Evolutionary conservation across 92 coral and sea anemone genomes (phyloP), one percentile per base, ranked within the genome.

Genomic region (Paramuricea clavata): DNA sequence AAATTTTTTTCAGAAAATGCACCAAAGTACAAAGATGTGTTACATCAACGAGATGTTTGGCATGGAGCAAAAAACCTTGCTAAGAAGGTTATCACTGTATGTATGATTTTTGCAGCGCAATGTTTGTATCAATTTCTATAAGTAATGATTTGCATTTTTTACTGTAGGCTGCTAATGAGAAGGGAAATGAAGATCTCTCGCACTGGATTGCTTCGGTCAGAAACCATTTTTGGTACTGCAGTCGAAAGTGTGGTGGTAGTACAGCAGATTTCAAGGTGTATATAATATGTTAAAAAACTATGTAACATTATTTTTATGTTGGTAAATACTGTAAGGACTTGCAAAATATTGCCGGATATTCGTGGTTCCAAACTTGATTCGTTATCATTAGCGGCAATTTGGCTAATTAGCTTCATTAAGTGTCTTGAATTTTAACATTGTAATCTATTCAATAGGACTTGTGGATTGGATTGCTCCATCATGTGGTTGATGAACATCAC

Each of bases 391-490:
- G n/a, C n/a, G 56, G 28, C 49, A 43, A 36, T 27, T 74, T 43
- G 16, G 23, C 25, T n/a, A n/a, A n/a, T n/a, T n/a, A n/a, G n/a
- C n/a, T n/a, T n/a, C n/a, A n/a, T n/a, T n/a, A n/a, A n/a, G n/a
- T n/a, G n/a, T n/a, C n/a, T n/a, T n/a, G n/a, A 19, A 4, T 59
- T 5, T 16, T 4, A 7, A n/a, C 68, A 5, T 42, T 42, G 12
- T 42, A 42, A 5, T 42, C 6, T 42, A 42, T 5, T 59, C 22
- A 5, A 19, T 50, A 77, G 83, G 61, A 77, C 22, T 49, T 49
- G 83, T 77, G 83, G 83, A 77, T 77, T 77, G 36, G 39, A 15
- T 32, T 77, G 57, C 72, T 77, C 22, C 83, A 77, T 19, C 83
- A 77, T 50, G 83, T 77, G 10, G 69, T 77, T 2, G 71, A 77